Percentiles rank a stretch among this genome's conserved stretches.
Evolutionary conservation across 2,113 vertebrate genomes (phyloP).

Genomic region (Elgaria multicarinata): DNA sequence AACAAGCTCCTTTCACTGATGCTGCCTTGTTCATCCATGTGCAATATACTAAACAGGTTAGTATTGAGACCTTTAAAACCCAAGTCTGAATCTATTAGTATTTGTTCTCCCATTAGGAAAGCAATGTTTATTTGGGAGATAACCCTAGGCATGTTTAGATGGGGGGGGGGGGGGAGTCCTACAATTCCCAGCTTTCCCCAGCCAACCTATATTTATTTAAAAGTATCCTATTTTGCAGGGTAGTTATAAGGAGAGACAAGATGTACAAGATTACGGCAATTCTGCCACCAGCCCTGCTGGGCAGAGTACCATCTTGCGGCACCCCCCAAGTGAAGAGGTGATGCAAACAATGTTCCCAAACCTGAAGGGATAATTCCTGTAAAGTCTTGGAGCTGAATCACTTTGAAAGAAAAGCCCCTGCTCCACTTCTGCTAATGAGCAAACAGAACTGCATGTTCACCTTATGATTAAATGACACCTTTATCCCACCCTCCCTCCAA

Average conservation of each 20-base stretch:
- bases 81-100: background rate
- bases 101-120: background rate
- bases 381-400: background rate
- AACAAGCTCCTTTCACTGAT: background rate
- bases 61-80: background rate
- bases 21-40: no score
- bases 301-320: background rate
- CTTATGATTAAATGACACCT: background rate
- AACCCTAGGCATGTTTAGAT: no score
- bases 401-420: background rate
- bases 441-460: background rate
- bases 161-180: no score
- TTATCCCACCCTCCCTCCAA: background rate
- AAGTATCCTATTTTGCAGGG: background rate
- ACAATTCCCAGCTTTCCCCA: no score
- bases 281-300: background rate
- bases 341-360: background rate
- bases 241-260: background rate
- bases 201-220: background rate
- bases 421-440: background rate
- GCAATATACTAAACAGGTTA: background rate
- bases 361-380: background rate
- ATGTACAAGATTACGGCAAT: no score
- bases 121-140: no score
- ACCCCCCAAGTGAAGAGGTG: background rate